These are phyloP conservation scores for Lepidothrix coronata DNA, from an alignment of 2,113 vertebrate species.

Conservation along the genomic window DNA sequence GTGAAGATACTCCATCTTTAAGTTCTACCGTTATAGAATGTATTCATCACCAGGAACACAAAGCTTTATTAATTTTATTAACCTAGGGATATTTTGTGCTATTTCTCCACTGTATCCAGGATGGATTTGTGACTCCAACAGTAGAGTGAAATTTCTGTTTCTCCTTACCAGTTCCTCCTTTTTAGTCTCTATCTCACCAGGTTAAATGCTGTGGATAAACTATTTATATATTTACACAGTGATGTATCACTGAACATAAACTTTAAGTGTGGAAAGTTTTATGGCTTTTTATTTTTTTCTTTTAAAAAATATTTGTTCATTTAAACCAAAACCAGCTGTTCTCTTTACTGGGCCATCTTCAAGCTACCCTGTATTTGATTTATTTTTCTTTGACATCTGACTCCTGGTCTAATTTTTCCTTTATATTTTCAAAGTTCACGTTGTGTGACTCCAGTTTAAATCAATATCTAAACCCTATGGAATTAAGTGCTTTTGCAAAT, in stretches of 20 bases:
- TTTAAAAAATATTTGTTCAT: not conserved
- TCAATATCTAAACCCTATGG: not conserved
- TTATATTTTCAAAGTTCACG: conserved; percentile 6
- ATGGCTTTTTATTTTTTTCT: not conserved
- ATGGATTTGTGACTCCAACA: not conserved
- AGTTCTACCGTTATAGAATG: not conserved
- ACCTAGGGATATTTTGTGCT: not conserved
- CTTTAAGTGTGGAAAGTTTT: not conserved
- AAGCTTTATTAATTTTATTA: not conserved
- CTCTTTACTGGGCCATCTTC: not conserved
- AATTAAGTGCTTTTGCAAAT: conserved; percentile 21
- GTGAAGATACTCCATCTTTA: not conserved
- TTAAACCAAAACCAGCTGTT: not conserved
- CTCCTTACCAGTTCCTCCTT: not conserved
- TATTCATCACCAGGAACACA: not conserved
- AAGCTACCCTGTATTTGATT: not conserved
- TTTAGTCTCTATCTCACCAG: not conserved
- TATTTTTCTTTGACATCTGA: not conserved
- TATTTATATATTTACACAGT: not conserved
- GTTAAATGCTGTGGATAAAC: not conserved
- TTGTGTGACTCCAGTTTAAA: not conserved
- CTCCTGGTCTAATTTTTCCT: not conserved
- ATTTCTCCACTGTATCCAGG: not conserved
- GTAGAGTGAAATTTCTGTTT: not conserved
- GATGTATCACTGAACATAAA: not conserved